Evolutionary conservation across 1,140 invertebrate genomes (phyloP).

Genomic region (Lethrus apterus): DNA sequence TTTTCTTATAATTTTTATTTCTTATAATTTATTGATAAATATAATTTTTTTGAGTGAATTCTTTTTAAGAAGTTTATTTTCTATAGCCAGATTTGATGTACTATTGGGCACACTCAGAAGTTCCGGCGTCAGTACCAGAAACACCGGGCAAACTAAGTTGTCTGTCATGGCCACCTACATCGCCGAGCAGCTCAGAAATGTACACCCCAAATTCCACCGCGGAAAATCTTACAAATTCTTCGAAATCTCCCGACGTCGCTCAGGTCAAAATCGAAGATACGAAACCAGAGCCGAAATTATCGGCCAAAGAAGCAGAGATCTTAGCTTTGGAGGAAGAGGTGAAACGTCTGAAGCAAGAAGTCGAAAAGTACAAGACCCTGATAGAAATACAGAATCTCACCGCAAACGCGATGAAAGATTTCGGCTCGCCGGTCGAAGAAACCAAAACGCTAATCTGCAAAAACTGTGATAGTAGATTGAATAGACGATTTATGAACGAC

Average conservation of each 20-base stretch:
- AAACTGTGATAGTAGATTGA: conserved; percentile 43
- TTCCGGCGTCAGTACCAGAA: conserved; percentile 53
- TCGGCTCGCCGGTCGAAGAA: conserved; percentile 41
- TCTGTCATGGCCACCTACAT: conserved; percentile 36
- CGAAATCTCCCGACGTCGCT: conserved; percentile 10
- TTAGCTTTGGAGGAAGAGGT: conserved; percentile 42
- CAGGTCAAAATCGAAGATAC: neutral
- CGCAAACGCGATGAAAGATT: conserved; percentile 44
- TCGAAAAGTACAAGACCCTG: conserved; percentile 48
- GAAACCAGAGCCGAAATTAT: conserved; percentile 20
- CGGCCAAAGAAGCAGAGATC: conserved; percentile 36
- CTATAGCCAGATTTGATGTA: conserved; percentile 81
- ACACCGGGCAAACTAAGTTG: conserved; percentile 60
- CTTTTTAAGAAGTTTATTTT: conserved; percentile 23
- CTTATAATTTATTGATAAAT: neutral
- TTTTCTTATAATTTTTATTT: neutral
- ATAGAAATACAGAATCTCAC: conserved; percentile 47
- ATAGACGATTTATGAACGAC: conserved; percentile 33
- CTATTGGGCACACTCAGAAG: conserved; percentile 76
- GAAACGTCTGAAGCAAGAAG: conserved; percentile 45
- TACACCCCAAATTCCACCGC: conserved; percentile 13
- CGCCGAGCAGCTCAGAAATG: conserved; percentile 20
- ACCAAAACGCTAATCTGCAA: conserved; percentile 28
- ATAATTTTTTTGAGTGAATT: conserved; percentile 5
- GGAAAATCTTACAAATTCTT: conserved; percentile 3